Conservation (phyloP, 1,140 invertebrate species). For the Drosophila murphyi region DNA sequence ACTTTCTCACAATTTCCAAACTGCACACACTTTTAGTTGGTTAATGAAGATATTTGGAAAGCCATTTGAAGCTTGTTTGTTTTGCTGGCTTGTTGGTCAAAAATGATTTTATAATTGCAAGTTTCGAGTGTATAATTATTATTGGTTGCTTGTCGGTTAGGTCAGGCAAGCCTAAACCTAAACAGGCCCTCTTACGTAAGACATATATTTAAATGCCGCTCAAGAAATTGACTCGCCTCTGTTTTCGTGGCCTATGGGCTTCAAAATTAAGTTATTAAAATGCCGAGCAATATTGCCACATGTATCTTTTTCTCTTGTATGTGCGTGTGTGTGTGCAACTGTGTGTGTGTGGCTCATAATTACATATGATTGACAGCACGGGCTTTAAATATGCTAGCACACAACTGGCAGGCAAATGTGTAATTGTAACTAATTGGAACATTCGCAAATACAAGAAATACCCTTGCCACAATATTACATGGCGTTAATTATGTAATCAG, state of each 20-base stretch:
- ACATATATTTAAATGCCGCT: conserved; percentile 70
- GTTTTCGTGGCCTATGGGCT: conserved; percentile 61
- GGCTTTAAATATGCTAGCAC: conserved; percentile 24
- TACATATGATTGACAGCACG: conserved; percentile 56
- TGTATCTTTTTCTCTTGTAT: conserved; percentile 11
- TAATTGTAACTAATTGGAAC: conserved; percentile 37
- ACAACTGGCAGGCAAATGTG: conserved; percentile 10
- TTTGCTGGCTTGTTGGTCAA: conserved; percentile 50
- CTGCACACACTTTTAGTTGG: not conserved
- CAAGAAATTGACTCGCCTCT: not conserved
- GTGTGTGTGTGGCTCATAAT: conserved; percentile 44
- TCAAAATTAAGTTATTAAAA: conserved; percentile 76
- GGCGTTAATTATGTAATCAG: not conserved
- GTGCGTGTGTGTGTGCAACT: conserved; percentile 19
- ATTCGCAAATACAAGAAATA: conserved; percentile 4
- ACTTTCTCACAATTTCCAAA: conserved; percentile 67
- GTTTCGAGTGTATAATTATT: conserved; percentile 72
- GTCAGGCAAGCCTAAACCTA: conserved; percentile 65
- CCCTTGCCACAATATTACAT: not conserved
- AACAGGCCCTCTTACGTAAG: conserved; percentile 62
- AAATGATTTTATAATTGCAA: conserved; percentile 80
- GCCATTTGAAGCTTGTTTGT: conserved; percentile 26
- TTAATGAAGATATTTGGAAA: conserved; percentile 80
- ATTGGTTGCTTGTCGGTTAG: conserved; percentile 71
- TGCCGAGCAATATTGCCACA: conserved; percentile 27